Evolutionary conservation across 2,113 vertebrate genomes (phyloP).

Genomic region (Podarcis raffonei): DNA sequence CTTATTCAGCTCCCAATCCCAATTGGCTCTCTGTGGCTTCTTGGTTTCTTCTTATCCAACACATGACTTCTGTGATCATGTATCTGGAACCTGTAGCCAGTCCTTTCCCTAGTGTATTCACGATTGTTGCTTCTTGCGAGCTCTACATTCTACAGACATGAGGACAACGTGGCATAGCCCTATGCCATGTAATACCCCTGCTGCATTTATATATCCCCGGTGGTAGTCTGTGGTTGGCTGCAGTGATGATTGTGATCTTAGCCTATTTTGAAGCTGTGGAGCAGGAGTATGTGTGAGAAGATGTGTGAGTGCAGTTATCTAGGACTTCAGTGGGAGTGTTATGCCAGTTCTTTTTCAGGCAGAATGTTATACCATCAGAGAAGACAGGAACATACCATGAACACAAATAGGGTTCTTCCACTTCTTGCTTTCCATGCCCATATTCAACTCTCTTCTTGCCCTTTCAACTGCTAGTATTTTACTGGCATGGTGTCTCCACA

Average conservation of each 20-base stretch:
- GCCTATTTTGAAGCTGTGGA: background rate
- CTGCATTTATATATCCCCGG: background rate
- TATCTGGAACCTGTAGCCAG: background rate
- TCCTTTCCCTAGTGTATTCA: background rate
- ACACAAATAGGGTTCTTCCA: background rate
- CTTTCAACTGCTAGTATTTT: background rate
- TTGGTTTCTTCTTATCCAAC: too few species aligned
- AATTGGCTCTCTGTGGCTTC: too few species aligned
- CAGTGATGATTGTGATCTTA: background rate
- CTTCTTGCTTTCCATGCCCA: background rate
- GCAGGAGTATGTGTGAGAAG: background rate
- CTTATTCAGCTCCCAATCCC: too few species aligned
- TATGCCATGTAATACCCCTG: background rate
- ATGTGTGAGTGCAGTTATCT: background rate
- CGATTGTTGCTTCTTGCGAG: background rate
- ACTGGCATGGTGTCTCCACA: too few species aligned
- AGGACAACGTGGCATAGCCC: background rate
- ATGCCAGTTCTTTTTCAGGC: background rate
- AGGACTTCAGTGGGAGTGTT: background rate
- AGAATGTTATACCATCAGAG: background rate
- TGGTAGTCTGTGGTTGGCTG: background rate
- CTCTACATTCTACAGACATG: background rate
- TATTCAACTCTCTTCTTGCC: background rate
- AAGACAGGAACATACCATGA: background rate
- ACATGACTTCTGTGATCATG: too few species aligned